Evolutionary conservation across 2,113 vertebrate species (phyloP).

Genomic region (Oryzias melastigma): DNA sequence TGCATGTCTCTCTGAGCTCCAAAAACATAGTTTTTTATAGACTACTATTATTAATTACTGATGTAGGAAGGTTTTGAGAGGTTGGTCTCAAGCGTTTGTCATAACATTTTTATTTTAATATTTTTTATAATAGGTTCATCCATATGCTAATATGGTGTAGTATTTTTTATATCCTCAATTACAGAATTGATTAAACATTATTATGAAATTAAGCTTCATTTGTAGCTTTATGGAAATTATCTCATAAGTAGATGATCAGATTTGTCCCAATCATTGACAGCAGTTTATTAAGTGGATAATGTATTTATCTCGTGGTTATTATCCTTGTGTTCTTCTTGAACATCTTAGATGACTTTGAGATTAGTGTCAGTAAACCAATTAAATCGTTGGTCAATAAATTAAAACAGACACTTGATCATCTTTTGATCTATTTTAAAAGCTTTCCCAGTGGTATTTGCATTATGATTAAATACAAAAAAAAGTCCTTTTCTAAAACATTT

Average conservation of each 20-base stretch:
- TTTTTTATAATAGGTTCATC: too few species aligned
- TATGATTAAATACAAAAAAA: too few species aligned
- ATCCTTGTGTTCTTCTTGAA: slow-evolving; percentile 39
- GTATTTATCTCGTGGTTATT: slow-evolving; percentile 5
- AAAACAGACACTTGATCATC: slow-evolving; percentile 44
- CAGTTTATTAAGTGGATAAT: slow-evolving; percentile 43
- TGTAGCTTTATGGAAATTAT: slow-evolving; percentile 35
- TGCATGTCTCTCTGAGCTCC: slow-evolving; percentile 20
- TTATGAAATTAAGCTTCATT: neutral
- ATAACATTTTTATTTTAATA: too few species aligned
- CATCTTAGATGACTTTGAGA: slow-evolving; percentile 60
- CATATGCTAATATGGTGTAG: too few species aligned
- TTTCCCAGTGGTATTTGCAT: too few species aligned
- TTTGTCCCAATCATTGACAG: slow-evolving; percentile 46
- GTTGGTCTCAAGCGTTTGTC: slow-evolving; percentile 10
- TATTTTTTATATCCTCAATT: too few species aligned
- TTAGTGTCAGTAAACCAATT: slow-evolving; percentile 59
- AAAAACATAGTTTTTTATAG: slow-evolving; percentile 3
- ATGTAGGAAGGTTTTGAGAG: slow-evolving; percentile 49
- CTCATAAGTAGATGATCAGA: slow-evolving; percentile 46
- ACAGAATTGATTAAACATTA: neutral
- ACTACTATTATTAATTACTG: slow-evolving; percentile 51
- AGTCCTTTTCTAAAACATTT: too few species aligned
- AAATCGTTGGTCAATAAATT: slow-evolving; percentile 63
- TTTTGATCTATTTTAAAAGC: too few species aligned